Conservation (phyloP, 2,888 invertebrate genomes). For the Biston betularia region DNA sequence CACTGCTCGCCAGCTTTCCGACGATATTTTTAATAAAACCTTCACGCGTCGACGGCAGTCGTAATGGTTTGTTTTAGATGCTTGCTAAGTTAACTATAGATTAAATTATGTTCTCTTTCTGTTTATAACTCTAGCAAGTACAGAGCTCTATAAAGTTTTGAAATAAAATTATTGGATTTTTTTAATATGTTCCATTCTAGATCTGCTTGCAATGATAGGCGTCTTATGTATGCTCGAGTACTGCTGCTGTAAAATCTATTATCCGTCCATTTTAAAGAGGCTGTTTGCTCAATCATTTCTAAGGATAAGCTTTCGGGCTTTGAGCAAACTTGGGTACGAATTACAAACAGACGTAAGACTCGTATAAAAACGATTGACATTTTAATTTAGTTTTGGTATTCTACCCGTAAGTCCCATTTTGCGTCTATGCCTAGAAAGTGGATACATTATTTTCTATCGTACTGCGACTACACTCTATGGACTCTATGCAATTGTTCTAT, state of each 20-base stretch:
- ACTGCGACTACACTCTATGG: no score
- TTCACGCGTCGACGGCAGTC: conserved; percentile 55
- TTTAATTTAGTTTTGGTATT: neutral
- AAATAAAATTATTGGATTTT: no score
- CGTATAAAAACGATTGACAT: neutral
- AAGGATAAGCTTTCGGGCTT: neutral
- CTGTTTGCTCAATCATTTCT: conserved; percentile 72
- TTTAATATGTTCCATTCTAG: no score
- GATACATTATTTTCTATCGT: no score
- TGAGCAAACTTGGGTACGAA: neutral
- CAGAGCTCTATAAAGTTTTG: no score
- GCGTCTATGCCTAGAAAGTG: no score
- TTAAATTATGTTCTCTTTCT: neutral
- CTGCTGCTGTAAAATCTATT: no score
- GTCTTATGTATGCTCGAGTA: no score
- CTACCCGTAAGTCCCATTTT: no score
- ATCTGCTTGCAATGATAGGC: no score
- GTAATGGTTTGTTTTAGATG: conserved; percentile 51
- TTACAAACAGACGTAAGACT: neutral
- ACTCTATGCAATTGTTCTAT: no score
- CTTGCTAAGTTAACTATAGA: conserved; percentile 13
- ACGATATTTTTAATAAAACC: conserved; percentile 67
- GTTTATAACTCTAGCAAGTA: no score
- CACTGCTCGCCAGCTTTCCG: conserved; percentile 64
- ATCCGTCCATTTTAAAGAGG: conserved; percentile 64